Base-by-base conservation (phyloP, 2,888 invertebrate species). In the Hypena proboscidalis region DNA sequence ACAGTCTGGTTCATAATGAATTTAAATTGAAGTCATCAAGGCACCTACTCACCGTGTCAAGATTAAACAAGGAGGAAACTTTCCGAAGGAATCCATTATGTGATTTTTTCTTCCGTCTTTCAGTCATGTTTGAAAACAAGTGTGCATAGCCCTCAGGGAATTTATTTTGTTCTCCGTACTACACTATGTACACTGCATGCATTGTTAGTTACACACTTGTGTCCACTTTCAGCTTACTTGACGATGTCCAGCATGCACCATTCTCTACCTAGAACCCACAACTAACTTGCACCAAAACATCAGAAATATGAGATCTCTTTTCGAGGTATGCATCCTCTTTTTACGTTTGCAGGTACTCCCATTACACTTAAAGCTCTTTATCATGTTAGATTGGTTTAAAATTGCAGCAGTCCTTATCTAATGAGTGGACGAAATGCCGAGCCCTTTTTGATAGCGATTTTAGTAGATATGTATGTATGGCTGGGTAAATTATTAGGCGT, bases 61-160 rank as follows among this genome's bases (percentile, higher is more conserved):
- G 93, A 92, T 96, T 96, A 92, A 96, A 96, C 70, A 96, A 92
- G 67, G 95, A 95, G 69, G 96, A 96, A 70, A 96, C 96, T 92
- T 96, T 97, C 92, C 96, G 96, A 83, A 96, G 95, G 86, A 97
- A 96, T 85, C 95, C 94, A 91, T 91, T 89, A 84, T 90, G 91
- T 54, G 89, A 76, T 79, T 91, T 91, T 91, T 91, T 91, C 89
- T 91, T 91, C 82, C 91, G 82, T 85, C 91, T 83, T 74, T 91
- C 91, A 71, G 91, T 91, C 91, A 91, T 91, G 85, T 84, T 90
- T 82, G 62, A 70, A 74, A 79, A 67, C 74, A 75, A 80, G 72
- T 85, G 81, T 81, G 81, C 88, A 89, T 89, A 87, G 78, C 89
- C 83, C 71, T 82, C 75, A 51, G 74, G 76, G 72, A 70, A 74